Base-by-base conservation (phyloP, 2,888 invertebrate genomes). In the Perithous albicinctus region DNA sequence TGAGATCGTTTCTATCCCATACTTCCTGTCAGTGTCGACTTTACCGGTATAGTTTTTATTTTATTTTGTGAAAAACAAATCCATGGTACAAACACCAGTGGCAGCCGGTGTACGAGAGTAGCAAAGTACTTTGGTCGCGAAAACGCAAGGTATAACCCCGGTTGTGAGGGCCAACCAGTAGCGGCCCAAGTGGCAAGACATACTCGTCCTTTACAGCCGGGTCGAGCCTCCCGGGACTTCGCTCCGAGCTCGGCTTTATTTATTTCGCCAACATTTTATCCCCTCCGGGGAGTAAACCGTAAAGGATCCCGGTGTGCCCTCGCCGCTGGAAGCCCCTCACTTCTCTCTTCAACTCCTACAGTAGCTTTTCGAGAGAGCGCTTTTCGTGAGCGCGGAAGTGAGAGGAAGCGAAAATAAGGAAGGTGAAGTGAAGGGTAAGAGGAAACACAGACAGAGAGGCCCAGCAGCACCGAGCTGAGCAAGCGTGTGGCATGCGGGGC, bases 191-290 rank as follows among this genome's bases (percentile, higher is more conserved):
- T 70, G 32, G 64, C 51, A 76, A 63, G 61, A 67, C 69, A 70
- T 46, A 38, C 73, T 77, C 81, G 81, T 81, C 78, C 69, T 78
- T 81, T 78, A 69, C 77, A 59, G 72, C 46, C 67, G 29, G 76
- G 72, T 69, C 69, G 77, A 38, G 81, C 63, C 73, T 78, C 74
- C 69, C 63, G 81, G 74, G 81, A 78, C 69, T 81, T 64, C 43
- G 54, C 56, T 35, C 29, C 43, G 77, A 70, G 59, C 74, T 64
- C 32, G 43, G 46, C 63, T 76, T 81, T 84, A 84, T 84, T 82
- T 84, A 79, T 79, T 82, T 74, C 69, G 32, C 75, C 72, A 72
- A 75, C 78, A 81, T 81, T 83, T 78, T 81, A 74, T 78, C 67
- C 74, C 73, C 72, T 63, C 38, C 38, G 56, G 78, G 54, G 73